Base-by-base conservation (phyloP, 2,113 vertebrate genomes). In the Mobula hypostoma region DNA sequence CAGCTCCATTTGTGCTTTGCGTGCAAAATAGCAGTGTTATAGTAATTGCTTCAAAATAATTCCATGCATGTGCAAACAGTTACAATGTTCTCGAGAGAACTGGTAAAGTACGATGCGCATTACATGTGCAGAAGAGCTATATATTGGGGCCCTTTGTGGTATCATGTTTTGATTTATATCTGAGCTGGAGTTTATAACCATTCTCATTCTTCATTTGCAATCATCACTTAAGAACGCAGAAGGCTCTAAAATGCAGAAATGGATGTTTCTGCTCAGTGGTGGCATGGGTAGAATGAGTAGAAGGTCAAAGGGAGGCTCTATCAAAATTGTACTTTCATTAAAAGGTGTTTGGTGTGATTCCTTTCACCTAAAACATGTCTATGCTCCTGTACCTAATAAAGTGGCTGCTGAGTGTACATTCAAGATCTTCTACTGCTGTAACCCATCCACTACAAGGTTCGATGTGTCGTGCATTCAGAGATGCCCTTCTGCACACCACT, bases 101-200 rank as follows among this genome's bases (percentile, higher is more conserved):
- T n/a, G 27, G 29, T 19, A 66, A 88, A 88, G 14, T 88, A 17
- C 85, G 27, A 29, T 9, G 29, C 32, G 14, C 15, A n/a, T 7
- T 83, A 58, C 0, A 12, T 11, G 27, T 2, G 58, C 56, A 61
- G 56, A 87, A 29, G 24, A 87, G 56, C 9, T 61, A 21, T 61
- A 87, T 14, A 12, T 12, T 61, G 83, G 58, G 29, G 9, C 56
- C 58, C 27, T 61, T 61, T n/a, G 5, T 1, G 9, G 56, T 48
- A 87, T 87, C 83, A 61, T 5, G 56, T 83, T 83, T 83, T 56
- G 36, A 83, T 87, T 87, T 87, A 29, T 87, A 87, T 87, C 83
- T 56, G 58, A 61, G 1, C 21, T 24, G 29, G 56, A 87, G 24
- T 61, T 63, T 77, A 27, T 14, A 61, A 61, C 58, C 27, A 56